Conservation (phyloP, 2,888 invertebrate species). For the Norana najaformis region DNA sequence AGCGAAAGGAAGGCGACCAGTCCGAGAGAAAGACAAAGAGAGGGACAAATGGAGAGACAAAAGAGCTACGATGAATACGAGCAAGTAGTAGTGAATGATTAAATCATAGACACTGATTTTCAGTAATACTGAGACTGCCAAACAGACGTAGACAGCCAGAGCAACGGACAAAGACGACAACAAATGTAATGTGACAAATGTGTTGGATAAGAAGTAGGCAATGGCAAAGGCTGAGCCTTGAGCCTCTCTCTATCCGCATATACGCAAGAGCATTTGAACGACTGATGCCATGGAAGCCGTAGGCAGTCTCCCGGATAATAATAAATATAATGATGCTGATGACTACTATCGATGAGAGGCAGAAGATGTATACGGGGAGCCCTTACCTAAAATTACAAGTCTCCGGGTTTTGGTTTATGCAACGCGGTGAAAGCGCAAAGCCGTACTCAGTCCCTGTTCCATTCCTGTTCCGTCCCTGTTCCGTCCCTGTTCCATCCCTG, state of each 20-base stretch:
- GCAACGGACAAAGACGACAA: neutral
- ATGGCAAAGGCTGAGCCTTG: neutral
- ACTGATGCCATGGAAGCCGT: neutral
- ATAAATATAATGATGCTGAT: conserved; percentile 20
- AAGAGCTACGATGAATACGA: neutral
- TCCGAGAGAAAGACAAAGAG: neutral
- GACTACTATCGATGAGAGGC: conserved; percentile 18
- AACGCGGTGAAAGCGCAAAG: neutral
- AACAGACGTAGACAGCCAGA: neutral
- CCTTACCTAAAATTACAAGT: neutral
- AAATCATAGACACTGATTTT: neutral
- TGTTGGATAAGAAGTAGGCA: neutral
- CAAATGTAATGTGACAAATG: neutral
- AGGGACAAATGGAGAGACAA: neutral
- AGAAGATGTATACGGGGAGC: neutral
- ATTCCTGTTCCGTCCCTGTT: no score
- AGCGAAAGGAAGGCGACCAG: neutral
- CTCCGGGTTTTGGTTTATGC: neutral
- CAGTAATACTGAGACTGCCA: neutral
- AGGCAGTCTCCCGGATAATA: neutral
- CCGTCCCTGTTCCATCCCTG: neutral
- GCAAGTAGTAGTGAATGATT: neutral
- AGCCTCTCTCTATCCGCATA: neutral
- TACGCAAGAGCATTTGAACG: neutral
- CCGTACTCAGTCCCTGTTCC: neutral